These are phyloP conservation scores for Limonius californicus DNA, from an alignment of 1,140 invertebrate genomes.

Conservation along the genomic window DNA sequence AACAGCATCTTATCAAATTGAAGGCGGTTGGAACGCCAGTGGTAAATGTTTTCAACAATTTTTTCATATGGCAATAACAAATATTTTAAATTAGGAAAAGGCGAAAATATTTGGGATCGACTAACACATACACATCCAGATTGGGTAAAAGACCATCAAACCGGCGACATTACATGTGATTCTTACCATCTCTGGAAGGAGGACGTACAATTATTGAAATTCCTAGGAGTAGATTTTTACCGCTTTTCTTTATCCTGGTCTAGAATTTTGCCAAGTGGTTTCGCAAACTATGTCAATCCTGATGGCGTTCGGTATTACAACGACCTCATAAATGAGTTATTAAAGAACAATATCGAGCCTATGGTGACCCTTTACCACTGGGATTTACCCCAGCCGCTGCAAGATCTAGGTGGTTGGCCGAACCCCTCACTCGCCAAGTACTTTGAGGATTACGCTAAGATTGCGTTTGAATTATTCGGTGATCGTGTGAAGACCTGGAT, in stretches of 20 bases:
- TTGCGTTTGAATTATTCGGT: conserved; percentile 51
- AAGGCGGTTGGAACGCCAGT: conserved; percentile 55
- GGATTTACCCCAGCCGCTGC: conserved; percentile 44
- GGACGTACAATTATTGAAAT: conserved; percentile 49
- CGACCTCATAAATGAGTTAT: conserved; percentile 48
- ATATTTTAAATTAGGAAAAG: conserved; percentile 27
- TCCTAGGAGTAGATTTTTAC: conserved; percentile 52
- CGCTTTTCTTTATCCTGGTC: conserved; percentile 63
- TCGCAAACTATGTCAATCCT: conserved; percentile 50
- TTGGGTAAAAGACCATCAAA: conserved; percentile 45
- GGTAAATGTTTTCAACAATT: conserved; percentile 42
- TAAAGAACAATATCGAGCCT: conserved; percentile 50
- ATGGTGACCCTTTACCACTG: conserved; percentile 51
- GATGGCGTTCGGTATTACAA: conserved; percentile 55
- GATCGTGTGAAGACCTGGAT: conserved; percentile 61
- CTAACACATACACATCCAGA: conserved; percentile 35
- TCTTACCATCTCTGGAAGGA: conserved; percentile 51
- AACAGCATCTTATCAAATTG: conserved; percentile 55
- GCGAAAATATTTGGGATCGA: conserved; percentile 45
- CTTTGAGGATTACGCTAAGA: conserved; percentile 44
- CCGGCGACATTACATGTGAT: conserved; percentile 52
- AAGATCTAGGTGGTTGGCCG: conserved; percentile 53
- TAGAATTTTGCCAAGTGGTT: conserved; percentile 53
- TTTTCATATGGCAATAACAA: neutral
- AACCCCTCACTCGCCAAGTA: conserved; percentile 39